Evolutionary conservation across 2,888 invertebrate genomes (phyloP).

Genomic region (Cosmia pyralina): DNA sequence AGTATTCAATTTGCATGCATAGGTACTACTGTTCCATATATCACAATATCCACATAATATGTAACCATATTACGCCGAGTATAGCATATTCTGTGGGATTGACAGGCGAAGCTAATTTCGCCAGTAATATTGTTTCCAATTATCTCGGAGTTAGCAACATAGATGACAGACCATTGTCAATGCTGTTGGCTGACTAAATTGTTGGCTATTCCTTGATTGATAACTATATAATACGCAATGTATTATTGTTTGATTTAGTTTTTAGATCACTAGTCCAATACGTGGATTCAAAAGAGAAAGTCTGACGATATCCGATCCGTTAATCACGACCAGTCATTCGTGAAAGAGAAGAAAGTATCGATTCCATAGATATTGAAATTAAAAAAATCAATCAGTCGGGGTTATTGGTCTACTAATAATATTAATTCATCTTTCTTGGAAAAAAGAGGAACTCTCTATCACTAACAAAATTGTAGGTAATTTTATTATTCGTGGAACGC

Average conservation of each 20-base stretch:
- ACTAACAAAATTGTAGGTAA: slow-evolving; percentile 6
- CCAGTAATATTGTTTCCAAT: slow-evolving; percentile 51
- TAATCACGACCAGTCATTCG: slow-evolving; percentile 40
- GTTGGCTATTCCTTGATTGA: slow-evolving; percentile 39
- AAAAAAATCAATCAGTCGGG: slow-evolving; percentile 11
- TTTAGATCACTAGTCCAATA: slow-evolving; percentile 18
- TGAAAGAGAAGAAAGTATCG: slow-evolving; percentile 37
- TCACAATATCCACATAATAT: slow-evolving; percentile 6
- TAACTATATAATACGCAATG: slow-evolving; percentile 19
- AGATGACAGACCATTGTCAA: slow-evolving; percentile 47
- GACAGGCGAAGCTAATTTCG: slow-evolving; percentile 45
- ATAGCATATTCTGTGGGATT: slow-evolving; percentile 31
- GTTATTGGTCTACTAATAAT: slow-evolving; percentile 7
- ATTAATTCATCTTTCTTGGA: background rate
- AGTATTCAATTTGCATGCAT: slow-evolving; percentile 46
- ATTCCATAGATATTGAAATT: slow-evolving; percentile 13
- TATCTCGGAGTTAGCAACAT: slow-evolving; percentile 46
- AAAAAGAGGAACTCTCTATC: background rate
- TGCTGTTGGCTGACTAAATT: slow-evolving; percentile 23
- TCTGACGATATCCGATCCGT: slow-evolving; percentile 41
- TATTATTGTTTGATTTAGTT: slow-evolving; percentile 21
- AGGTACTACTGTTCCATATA: slow-evolving; percentile 15
- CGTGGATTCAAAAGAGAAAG: slow-evolving; percentile 44
- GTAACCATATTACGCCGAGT: slow-evolving; percentile 7
- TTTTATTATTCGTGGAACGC: slow-evolving; percentile 7